phyloP scores from a whole-genome alignment of 1,140 invertebrate species.

The Triops longicaudatus region DNA sequence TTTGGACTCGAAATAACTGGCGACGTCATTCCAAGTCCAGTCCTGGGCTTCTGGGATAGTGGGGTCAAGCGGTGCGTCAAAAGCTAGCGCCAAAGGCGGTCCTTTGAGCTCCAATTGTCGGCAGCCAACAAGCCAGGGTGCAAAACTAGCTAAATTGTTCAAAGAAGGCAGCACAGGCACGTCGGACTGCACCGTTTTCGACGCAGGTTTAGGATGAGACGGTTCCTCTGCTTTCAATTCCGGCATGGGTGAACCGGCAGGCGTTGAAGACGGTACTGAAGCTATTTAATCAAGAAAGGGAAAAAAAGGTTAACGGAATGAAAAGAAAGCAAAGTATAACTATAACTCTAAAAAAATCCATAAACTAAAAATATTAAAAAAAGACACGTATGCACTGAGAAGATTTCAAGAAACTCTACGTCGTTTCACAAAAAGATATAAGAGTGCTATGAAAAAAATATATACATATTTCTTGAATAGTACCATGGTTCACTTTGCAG shows the following conservation, averaged over 20 bases:
- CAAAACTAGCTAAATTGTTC: constrained; percentile 17
- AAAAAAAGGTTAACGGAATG: no score
- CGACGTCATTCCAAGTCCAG: constrained; percentile 73
- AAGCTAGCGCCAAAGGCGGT: constrained; percentile 17
- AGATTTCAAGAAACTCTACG: no score
- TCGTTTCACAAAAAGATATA: no score
- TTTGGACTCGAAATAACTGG: constrained; percentile 62
- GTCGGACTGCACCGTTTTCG: not conserved
- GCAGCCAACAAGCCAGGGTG: constrained; percentile 21
- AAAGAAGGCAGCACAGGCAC: not conserved
- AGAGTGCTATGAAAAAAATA: not conserved
- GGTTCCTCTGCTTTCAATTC: constrained; percentile 16
- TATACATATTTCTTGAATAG: not conserved
- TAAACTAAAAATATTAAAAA: no score
- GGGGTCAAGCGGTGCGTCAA: constrained; percentile 29
- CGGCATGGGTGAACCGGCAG: constrained; percentile 15
- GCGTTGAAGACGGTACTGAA: constrained; percentile 7
- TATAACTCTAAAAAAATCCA: no score
- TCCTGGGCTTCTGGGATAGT: constrained; percentile 65
- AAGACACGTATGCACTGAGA: no score
- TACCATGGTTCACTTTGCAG: constrained; percentile 16
- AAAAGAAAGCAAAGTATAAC: no score
- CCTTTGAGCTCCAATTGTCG: constrained; percentile 26
- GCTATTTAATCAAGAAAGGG: not conserved
- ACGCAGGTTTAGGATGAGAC: not conserved